A percentile compares a stretch with the other conserved stretches of the same genome.
phyloP scores from a whole-genome alignment of 2,888 invertebrate species.

The Brachyopa scutellaris region DNA sequence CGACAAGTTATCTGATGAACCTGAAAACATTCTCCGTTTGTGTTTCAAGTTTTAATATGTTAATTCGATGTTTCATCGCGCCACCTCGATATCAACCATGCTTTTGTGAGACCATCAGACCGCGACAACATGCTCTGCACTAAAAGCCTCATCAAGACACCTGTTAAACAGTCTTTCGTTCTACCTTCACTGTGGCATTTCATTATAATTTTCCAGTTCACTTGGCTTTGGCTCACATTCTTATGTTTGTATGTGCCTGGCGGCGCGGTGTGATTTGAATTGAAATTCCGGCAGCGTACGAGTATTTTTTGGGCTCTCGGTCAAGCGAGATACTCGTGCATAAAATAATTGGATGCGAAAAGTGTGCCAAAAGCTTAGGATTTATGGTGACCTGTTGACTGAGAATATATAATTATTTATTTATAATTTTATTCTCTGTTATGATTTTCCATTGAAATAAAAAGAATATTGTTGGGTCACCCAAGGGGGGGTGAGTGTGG shows the following conservation, averaged over 20 bases:
- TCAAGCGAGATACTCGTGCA: slow-evolving; percentile 22
- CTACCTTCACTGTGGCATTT: slow-evolving; percentile 40
- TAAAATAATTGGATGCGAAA: slow-evolving; percentile 56
- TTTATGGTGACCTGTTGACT: slow-evolving; percentile 6
- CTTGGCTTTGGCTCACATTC: not conserved
- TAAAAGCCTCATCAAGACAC: slow-evolving; percentile 51
- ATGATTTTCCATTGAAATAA: not conserved
- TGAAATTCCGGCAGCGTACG: slow-evolving; percentile 56
- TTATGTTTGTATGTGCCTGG: too few relatives aligned
- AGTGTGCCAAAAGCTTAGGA: slow-evolving; percentile 63
- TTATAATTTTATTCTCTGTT: not conserved
- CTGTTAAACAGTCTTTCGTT: slow-evolving; percentile 44
- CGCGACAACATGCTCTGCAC: slow-evolving; percentile 8
- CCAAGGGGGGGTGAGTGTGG: too few relatives aligned
- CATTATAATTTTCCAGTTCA: slow-evolving; percentile 30
- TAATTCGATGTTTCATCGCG: slow-evolving; percentile 24
- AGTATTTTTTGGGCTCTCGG: slow-evolving; percentile 49
- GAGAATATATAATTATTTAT: not conserved
- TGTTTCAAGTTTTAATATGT: slow-evolving; percentile 30
- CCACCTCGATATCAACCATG: slow-evolving; percentile 12
- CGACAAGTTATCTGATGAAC: too few relatives aligned
- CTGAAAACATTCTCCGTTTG: not conserved
- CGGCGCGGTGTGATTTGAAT: not conserved
- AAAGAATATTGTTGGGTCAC: not conserved
- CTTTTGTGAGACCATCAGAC: not conserved